Evolutionary conservation across 2,888 invertebrate genomes (phyloP).

Genomic region (Prosapia bicincta): DNA sequence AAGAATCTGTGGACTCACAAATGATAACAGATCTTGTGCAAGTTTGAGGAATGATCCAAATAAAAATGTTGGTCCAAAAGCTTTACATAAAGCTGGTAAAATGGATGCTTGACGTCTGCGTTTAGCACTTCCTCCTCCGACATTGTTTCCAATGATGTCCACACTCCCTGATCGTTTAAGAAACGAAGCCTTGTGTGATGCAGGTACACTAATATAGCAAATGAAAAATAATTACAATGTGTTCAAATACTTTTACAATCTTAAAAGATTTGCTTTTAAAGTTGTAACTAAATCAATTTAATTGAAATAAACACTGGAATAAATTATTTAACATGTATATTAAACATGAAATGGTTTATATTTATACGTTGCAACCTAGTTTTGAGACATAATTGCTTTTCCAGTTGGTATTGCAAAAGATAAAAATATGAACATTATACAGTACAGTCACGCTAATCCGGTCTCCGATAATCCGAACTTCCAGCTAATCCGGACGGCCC

Average conservation of each 20-base stretch:
- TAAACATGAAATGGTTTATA: too few species aligned
- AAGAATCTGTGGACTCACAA: conserved; percentile 85
- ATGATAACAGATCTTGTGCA: conserved; percentile 77
- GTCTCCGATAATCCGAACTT: too few species aligned
- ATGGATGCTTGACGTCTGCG: conserved; percentile 65
- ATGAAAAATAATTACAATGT: not conserved
- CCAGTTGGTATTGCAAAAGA: too few species aligned
- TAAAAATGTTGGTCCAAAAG: conserved; percentile 84
- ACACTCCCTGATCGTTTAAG: conserved; percentile 68
- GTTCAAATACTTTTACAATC: too few species aligned
- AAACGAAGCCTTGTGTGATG: conserved; percentile 44
- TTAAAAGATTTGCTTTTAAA: not conserved
- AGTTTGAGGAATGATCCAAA: conserved; percentile 84
- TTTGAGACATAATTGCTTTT: too few species aligned
- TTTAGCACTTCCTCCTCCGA: not conserved
- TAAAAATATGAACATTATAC: too few species aligned
- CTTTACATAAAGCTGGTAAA: conserved; percentile 75
- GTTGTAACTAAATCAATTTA: not conserved
- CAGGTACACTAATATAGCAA: too few species aligned
- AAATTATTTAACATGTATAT: too few species aligned
- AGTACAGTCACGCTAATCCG: too few species aligned
- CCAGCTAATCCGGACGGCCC: too few species aligned
- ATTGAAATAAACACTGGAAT: not conserved
- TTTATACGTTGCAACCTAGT: too few species aligned
- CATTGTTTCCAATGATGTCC: conserved; percentile 51